Base-by-base conservation (phyloP, 92 coral and sea anemone species). In the Porites lobata region DNA sequence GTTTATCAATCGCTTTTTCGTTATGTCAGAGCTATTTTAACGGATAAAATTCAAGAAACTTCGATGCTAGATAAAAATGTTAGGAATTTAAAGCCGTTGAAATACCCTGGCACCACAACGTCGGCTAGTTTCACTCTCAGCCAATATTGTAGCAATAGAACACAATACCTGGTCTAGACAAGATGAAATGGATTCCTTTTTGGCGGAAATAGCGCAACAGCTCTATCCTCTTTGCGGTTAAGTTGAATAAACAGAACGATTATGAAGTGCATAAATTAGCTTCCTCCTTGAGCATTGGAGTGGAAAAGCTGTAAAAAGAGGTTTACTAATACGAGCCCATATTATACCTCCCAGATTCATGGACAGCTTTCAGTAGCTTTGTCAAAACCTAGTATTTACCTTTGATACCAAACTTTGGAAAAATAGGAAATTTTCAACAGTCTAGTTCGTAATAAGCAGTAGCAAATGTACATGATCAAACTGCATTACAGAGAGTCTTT, bases 191-290 rank as follows among this genome's bases (percentile, higher is more conserved):
- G 74, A 72, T 19, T 13, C 51, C 59, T 79, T 14, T 32, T 19
- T 50, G 8, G 64, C 84, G 84, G 84, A 79, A 65, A 79, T 79
- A 50, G 63, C 51, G 43, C 65, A 11, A 50, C 70, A 51, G 65
- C 22, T 47, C 50, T 29, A 65, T 63, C 26, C 84, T 66, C 71
- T 22, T 20, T 51, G 73, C 50, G 75, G 72, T 50, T 79, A 21
- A 50, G 14, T 51, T 17, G 56, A 20, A 79, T 51, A 50, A 65
- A 79, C 74, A 65, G 12, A 17, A 13, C 43, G 20, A 79, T 65
- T 79, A 79, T 66, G 14, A 79, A 38, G 63, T 2, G 43, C 38
- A 66, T 47, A 17, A 77, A 26, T 24, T 10, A 20, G 14, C 11
- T n/a, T 68, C 12, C 32, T 15, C 50, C 24, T 19, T 24, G 20